A percentile compares a stretch with the other conserved stretches of the same genome.
Evolutionary conservation across 2,797 vertebrate species (phyloP).

Genomic region (Sebastes itinus): DNA sequence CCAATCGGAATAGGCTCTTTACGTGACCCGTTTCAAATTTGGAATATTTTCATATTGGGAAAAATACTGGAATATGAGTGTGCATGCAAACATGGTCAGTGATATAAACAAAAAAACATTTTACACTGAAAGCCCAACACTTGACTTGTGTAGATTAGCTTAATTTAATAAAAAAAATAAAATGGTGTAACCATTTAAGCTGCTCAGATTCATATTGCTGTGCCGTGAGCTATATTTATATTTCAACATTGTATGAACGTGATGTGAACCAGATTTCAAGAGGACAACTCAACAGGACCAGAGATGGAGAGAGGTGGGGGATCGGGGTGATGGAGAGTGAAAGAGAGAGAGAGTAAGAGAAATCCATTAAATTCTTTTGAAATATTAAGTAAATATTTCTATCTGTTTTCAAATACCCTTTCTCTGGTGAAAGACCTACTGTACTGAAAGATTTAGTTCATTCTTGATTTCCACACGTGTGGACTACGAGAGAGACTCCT

Average conservation of each 20-base stretch:
- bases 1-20: background rate
- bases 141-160: background rate
- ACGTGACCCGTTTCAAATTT: too few species aligned
- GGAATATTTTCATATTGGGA: too few species aligned
- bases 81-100: background rate
- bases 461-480: slow-evolving; percentile 45
- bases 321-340: background rate
- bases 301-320: background rate
- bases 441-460: slow-evolving; percentile 71
- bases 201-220: background rate
- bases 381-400: slow-evolving; percentile 79
- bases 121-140: background rate
- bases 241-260: background rate
- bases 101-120: background rate
- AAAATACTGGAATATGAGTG: background rate
- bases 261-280: slow-evolving; percentile 13
- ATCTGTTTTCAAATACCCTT: slow-evolving; percentile 60
- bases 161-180: background rate
- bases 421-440: slow-evolving; percentile 44
- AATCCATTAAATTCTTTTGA: slow-evolving; percentile 80
- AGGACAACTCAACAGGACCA: background rate
- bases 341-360: slow-evolving; percentile 50
- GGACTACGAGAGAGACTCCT: slow-evolving; percentile 11
- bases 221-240: background rate
- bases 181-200: background rate